phyloP scores from a whole-genome alignment of 2,797 vertebrate species.

The Tamandua tetradactyla region DNA sequence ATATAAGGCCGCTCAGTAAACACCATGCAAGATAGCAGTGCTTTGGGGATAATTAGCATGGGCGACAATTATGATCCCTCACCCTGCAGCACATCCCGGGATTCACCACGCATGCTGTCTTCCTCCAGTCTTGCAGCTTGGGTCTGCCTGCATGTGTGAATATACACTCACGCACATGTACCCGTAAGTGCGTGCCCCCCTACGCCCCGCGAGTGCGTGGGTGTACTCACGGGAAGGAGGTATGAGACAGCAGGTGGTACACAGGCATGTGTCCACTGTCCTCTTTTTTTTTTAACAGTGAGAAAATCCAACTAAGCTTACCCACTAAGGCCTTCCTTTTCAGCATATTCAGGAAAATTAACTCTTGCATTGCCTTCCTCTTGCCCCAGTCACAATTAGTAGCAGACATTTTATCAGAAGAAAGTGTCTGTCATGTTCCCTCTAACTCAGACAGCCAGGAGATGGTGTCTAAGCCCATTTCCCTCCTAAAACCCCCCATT shows the following conservation, averaged over 20 bases:
- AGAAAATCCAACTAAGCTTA: background rate
- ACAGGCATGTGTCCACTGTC: background rate
- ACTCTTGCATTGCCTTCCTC: background rate
- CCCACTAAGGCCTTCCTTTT: background rate
- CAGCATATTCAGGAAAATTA: constrained; percentile 1
- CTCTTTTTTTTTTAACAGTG: background rate
- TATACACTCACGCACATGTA: background rate
- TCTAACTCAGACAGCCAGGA: background rate
- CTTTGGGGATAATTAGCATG: background rate
- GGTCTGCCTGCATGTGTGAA: background rate
- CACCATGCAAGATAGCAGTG: background rate
- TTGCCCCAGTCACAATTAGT: background rate
- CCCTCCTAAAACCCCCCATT: background rate
- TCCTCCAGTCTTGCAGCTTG: background rate
- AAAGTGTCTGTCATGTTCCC: background rate
- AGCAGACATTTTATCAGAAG: background rate
- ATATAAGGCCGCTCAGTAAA: background rate
- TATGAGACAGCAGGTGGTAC: background rate
- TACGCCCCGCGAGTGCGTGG: rapidly evolving
- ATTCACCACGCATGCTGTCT: background rate
- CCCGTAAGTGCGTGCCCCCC: background rate
- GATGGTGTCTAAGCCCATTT: background rate
- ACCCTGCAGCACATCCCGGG: background rate
- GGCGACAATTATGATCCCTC: background rate
- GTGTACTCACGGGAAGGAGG: background rate